Evolutionary conservation across 2,888 invertebrate species (phyloP).

Genomic region (Liopterus haemorrhoidalis): DNA sequence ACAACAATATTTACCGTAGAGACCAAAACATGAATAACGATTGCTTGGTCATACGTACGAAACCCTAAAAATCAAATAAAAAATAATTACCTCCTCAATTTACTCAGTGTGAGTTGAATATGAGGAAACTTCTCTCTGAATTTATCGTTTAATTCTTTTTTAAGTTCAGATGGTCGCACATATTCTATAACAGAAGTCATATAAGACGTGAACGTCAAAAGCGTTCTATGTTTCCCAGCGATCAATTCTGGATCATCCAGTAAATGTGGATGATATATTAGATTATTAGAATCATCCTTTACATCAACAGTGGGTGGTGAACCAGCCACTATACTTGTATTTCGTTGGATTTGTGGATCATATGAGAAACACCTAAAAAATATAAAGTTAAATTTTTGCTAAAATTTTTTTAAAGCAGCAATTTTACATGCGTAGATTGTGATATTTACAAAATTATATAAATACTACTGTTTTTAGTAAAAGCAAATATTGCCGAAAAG

Average conservation of each 20-base stretch:
- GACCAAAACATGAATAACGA: too few relatives aligned
- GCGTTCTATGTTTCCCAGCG: constrained; percentile 80
- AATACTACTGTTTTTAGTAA: too few relatives aligned
- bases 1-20: too few relatives aligned
- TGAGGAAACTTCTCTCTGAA: constrained; percentile 92
- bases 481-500: too few relatives aligned
- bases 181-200: constrained; percentile 96
- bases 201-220: constrained; percentile 82
- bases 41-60: too few relatives aligned
- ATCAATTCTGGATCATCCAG: constrained; percentile 90
- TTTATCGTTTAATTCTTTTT: constrained; percentile 95
- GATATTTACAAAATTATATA: too few relatives aligned
- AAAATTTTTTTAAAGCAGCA: not conserved
- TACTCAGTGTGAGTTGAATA: constrained; percentile 90
- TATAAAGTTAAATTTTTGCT: not conserved
- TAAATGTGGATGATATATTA: constrained; percentile 75
- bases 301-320: constrained; percentile 45
- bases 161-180: constrained; percentile 89
- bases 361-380: constrained; percentile 66
- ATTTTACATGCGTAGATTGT: too few relatives aligned
- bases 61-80: too few relatives aligned
- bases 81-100: constrained; percentile 74
- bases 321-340: constrained; percentile 48
- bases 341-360: constrained; percentile 59
- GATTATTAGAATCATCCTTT: constrained; percentile 43